Evolutionary conservation across 2,113 vertebrate species (phyloP), one percentile per base, ranked within the genome.

Genomic region (Lota lota): DNA sequence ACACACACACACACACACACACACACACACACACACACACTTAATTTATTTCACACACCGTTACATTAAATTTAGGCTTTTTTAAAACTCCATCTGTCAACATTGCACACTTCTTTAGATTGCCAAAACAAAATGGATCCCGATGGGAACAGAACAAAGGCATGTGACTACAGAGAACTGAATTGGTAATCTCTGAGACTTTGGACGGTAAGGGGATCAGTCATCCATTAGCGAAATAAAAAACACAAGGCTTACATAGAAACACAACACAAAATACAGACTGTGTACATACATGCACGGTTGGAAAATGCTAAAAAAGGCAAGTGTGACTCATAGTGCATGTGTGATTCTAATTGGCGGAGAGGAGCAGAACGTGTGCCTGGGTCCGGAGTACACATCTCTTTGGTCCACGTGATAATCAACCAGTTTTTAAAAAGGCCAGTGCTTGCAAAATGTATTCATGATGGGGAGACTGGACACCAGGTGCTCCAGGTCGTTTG

Each of bases 1-100:
- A 85, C 74, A 82, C 83, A 84, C 77, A 77, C 74, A 78, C 68
- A 14, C 63, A n/a, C 85, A 85, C 74, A 82, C 83, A 84, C 77
- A 77, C 74, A 78, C 68, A 14, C 63, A 84, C 85, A 85, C 74
- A 82, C 83, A 84, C 77, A 77, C 74, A 78, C 68, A 14, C 63
- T 62, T 58, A n/a, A n/a, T n/a, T n/a, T n/a, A n/a, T 51, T 77
- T 71, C 77, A 68, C 83, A 47, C 70, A 80, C 51, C 74, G 82
- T 82, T 68, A 81, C 74, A 77, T 71, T 47, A 74, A 75, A 72
- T 77, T 79, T 83, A 66, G 78, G 76, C 73, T 76, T 47, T 76
- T 47, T 40, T 62, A 77, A 57, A 66, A 74, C 61, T 83, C 70
- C 75, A 57, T 85, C 81, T 75, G 73, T 87, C 80, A 89, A 86